Evolutionary conservation across 1,140 invertebrate genomes (phyloP).

Genomic region (Drosophila tani): DNA sequence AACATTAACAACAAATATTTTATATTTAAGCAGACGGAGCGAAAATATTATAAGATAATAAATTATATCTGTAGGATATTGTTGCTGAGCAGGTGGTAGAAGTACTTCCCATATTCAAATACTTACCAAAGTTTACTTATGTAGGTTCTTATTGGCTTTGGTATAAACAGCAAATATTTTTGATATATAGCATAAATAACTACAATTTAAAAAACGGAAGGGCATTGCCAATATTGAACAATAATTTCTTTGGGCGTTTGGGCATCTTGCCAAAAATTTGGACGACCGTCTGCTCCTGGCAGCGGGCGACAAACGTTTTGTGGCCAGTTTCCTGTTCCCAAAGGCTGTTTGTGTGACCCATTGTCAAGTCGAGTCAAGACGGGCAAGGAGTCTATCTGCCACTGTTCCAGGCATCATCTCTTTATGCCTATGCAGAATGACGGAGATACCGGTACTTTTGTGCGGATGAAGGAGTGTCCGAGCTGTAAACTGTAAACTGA

Average conservation of each 20-base stretch:
- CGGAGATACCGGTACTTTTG: slow-evolving; percentile 38
- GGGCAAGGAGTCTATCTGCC: slow-evolving; percentile 23
- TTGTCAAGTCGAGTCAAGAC: slow-evolving; percentile 71
- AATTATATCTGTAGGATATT: background rate
- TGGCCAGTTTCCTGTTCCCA: slow-evolving; percentile 71
- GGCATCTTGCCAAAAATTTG: slow-evolving; percentile 76
- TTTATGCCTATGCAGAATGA: background rate
- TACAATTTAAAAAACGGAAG: slow-evolving; percentile 53
- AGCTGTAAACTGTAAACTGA: background rate
- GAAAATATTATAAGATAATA: slow-evolving; percentile 2
- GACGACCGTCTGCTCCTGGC: slow-evolving; percentile 37
- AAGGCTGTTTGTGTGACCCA: slow-evolving; percentile 63
- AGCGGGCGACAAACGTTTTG: slow-evolving; percentile 77
- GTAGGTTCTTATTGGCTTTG: slow-evolving; percentile 22
- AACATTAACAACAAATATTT: slow-evolving; percentile 46
- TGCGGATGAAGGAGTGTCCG: no score
- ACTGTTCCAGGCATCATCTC: background rate
- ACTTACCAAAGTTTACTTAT: slow-evolving; percentile 40
- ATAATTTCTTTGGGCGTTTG: slow-evolving; percentile 72
- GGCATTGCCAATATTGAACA: slow-evolving; percentile 78
- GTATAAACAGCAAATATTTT: slow-evolving; percentile 53
- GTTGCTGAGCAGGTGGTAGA: no score
- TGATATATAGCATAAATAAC: slow-evolving; percentile 74
- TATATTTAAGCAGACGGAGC: background rate
- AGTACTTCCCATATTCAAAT: background rate